Conservation (phyloP, 2,888 invertebrate genomes). For the Drosophila emarginata region DNA sequence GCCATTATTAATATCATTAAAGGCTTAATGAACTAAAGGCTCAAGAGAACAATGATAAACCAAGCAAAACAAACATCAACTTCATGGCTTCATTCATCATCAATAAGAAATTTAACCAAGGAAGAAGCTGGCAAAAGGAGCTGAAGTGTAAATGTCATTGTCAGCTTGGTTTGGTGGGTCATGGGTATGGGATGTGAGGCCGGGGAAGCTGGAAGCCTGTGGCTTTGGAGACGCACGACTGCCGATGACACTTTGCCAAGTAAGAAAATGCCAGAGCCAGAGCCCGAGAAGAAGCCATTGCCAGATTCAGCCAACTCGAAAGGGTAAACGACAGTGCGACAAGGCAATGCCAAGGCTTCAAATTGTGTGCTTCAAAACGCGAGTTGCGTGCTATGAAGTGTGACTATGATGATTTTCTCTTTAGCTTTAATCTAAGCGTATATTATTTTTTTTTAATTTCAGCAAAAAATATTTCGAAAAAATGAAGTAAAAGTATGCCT, state of each 20-base stretch:
- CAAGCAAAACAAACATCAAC: conserved; percentile 40
- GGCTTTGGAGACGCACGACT: conserved; percentile 4
- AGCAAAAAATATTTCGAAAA: neutral
- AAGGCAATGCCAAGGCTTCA: conserved; percentile 15
- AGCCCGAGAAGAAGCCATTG: neutral
- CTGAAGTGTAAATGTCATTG: conserved; percentile 45
- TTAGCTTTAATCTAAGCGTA: neutral
- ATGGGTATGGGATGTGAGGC: neutral
- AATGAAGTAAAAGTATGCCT: neutral
- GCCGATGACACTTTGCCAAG: conserved; percentile 9
- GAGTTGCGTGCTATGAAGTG: neutral
- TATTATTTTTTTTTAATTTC: neutral
- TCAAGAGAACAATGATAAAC: conserved; percentile 36
- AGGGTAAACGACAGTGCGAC: conserved; percentile 52
- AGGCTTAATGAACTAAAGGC: conserved; percentile 64
- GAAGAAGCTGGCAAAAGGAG: conserved; percentile 33
- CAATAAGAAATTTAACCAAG: conserved; percentile 46
- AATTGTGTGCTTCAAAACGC: neutral
- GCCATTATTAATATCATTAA: conserved; percentile 22
- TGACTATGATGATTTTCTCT: neutral
- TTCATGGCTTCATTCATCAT: conserved; percentile 67
- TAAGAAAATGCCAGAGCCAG: conserved; percentile 1
- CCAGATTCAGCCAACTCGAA: conserved; percentile 31
- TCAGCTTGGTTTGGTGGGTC: conserved; percentile 3
- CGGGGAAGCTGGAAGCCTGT: neutral